These are phyloP conservation scores for Ornithorhynchus anatinus DNA, from an alignment of 2,113 vertebrate genomes.

Conservation along the genomic window DNA sequence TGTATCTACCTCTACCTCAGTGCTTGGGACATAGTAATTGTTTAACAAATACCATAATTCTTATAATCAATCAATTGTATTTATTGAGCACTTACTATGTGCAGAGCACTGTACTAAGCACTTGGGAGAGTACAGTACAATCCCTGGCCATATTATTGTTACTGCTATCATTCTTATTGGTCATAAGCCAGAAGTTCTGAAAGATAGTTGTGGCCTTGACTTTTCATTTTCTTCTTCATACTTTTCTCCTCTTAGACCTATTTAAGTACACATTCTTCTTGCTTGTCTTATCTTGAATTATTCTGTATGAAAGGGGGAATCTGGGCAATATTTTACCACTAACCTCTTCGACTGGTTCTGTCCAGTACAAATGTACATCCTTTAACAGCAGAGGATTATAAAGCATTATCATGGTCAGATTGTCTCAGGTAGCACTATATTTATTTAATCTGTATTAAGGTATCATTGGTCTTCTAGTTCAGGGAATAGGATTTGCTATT, in stretches of 20 bases:
- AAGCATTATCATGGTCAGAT: constrained; percentile 61
- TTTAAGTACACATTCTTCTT: background rate
- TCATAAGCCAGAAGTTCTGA: too few relatives aligned
- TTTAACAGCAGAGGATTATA: constrained; percentile 42
- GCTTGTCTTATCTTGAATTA: constrained; percentile 4
- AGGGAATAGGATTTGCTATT: constrained; percentile 73
- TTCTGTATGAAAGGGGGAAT: background rate
- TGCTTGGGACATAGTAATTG: too few relatives aligned
- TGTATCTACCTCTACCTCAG: too few relatives aligned
- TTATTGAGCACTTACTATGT: too few relatives aligned
- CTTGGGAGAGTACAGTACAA: too few relatives aligned
- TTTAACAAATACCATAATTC: too few relatives aligned
- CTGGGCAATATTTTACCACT: constrained; percentile 7
- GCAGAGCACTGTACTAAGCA: too few relatives aligned
- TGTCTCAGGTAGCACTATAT: constrained; percentile 53
- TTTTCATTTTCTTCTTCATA: rapidly evolving
- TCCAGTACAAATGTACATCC: constrained; percentile 46
- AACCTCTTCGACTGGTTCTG: constrained; percentile 47
- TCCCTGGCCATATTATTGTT: too few relatives aligned
- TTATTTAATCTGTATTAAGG: constrained; percentile 72
- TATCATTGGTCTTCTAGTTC: constrained; percentile 65
- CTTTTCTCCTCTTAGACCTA: background rate
- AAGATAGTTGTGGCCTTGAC: too few relatives aligned
- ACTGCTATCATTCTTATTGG: too few relatives aligned
- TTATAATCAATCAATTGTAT: too few relatives aligned